Base-by-base conservation (phyloP, 1,140 invertebrate species). In the Aleiodes sp. region DNA sequence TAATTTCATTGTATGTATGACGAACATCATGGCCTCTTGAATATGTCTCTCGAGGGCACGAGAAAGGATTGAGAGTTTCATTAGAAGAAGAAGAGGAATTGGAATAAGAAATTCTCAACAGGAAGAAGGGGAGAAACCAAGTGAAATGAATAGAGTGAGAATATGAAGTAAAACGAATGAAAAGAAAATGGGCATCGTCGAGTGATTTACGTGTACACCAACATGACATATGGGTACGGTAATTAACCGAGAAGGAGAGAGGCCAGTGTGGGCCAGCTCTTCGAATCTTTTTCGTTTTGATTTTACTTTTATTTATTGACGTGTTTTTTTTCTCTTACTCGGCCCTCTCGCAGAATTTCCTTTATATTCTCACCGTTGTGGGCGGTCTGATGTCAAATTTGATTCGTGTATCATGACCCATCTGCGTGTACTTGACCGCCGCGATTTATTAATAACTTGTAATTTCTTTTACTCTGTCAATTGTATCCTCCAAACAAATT, bases 141-240 rank as follows among this genome's bases (percentile, higher is more conserved):
- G 33, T 10, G 29, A 41, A 57, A 12, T n/a, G 26, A 6, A n/a
- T 46, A n/a, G 31, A 35, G 39, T 31, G 16, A 37, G 43, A 60
- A 62, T 37, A 41, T 28, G 56, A 24, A 64, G 39, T 56, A n/a
- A 62, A 57, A 56, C 19, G 43, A 68, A 33, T n/a, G 21, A 35
- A 24, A 37, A 24, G 12, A 31, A 10, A 60, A 37, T 37, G n/a
- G 26, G 70, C 66, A 68, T 68, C 60, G 70, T 39, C 24, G 67
- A 68, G 66, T 72, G 71, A 72, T 72, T 72, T 72, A 72, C 71
- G 67, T 43, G 66, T 59, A 26, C 67, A 68, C 67, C 61, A 70
- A 65, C 31, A 57, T 71, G 70, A 56, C 70, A 57, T 71, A 65
- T 70, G 66, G 70, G 63, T 71, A 71, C 63, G 64, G 59, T 65